A percentile compares a stretch with the other conserved stretches of the same genome.
phyloP scores from a whole-genome alignment of 2,113 vertebrate genomes.

The Potamarius usumacintae region DNA sequence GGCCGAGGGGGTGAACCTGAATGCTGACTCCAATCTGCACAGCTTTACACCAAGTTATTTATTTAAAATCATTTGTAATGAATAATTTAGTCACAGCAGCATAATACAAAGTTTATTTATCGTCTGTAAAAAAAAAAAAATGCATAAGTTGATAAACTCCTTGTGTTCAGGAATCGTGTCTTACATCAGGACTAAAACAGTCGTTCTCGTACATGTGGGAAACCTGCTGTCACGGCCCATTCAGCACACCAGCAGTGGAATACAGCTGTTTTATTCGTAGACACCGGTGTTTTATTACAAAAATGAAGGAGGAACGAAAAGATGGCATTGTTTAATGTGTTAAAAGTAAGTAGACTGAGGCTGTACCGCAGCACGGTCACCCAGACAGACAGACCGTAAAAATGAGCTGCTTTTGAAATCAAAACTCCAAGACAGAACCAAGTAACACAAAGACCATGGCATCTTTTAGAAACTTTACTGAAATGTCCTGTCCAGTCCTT shows the following conservation, averaged over 20 bases:
- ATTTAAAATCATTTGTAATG: neutral
- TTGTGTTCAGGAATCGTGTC: neutral
- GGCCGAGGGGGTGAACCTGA: too few relatives aligned
- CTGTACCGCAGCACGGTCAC: neutral
- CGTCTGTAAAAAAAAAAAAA: neutral
- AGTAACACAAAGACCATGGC: neutral
- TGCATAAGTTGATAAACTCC: neutral
- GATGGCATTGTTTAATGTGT: neutral
- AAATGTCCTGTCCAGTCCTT: neutral
- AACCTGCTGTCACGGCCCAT: neutral
- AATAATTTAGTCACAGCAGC: neutral
- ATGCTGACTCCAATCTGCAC: neutral
- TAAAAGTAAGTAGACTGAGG: neutral
- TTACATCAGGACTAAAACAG: neutral
- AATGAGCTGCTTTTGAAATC: neutral
- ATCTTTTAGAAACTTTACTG: neutral
- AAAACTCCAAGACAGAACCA: neutral
- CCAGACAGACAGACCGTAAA: neutral
- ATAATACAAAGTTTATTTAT: neutral
- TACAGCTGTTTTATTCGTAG: neutral
- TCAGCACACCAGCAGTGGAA: neutral
- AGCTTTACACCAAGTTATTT: neutral
- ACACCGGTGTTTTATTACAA: slow-evolving; percentile 9
- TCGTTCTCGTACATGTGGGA: neutral
- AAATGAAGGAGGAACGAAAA: slow-evolving; percentile 3